Evolutionary conservation across 2,113 vertebrate species (phyloP).

Genomic region (Centropus bengalensis): DNA sequence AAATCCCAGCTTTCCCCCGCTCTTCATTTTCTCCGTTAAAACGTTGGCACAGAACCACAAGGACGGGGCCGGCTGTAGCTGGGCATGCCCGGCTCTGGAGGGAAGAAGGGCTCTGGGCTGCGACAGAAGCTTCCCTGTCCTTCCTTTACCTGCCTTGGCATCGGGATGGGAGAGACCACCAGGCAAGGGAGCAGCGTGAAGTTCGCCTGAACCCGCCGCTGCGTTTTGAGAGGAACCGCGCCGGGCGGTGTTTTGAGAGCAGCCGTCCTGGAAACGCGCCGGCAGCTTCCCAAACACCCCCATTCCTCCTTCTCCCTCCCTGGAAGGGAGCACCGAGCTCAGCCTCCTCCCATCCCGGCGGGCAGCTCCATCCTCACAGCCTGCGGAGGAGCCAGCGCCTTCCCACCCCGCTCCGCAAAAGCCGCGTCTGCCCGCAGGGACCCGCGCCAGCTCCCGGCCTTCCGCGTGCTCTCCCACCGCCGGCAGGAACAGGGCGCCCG

Average conservation of each 20-base stretch:
- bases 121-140: fast-evolving
- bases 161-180: too few relatives aligned
- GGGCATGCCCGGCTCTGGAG: fast-evolving
- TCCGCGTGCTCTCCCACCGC: fast-evolving
- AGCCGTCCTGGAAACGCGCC: background rate
- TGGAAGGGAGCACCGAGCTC: background rate
- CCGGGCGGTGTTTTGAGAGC: too few relatives aligned
- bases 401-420: background rate
- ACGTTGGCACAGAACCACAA: background rate
- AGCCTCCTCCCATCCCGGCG: background rate
- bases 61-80: background rate
- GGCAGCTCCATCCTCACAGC: fast-evolving
- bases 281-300: background rate
- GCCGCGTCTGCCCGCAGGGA: fast-evolving
- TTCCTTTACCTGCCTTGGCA: background rate
- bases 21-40: background rate
- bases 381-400: fast-evolving
- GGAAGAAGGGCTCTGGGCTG: fast-evolving
- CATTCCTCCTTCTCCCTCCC: background rate
- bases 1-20: background rate
- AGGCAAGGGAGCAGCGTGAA: too few relatives aligned
- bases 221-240: too few relatives aligned
- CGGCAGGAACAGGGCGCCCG: fast-evolving
- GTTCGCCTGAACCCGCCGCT: too few relatives aligned
- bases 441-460: background rate